Evolutionary conservation across 2,888 invertebrate genomes (phyloP).

Genomic region (Leptopilina drosophilae): DNA sequence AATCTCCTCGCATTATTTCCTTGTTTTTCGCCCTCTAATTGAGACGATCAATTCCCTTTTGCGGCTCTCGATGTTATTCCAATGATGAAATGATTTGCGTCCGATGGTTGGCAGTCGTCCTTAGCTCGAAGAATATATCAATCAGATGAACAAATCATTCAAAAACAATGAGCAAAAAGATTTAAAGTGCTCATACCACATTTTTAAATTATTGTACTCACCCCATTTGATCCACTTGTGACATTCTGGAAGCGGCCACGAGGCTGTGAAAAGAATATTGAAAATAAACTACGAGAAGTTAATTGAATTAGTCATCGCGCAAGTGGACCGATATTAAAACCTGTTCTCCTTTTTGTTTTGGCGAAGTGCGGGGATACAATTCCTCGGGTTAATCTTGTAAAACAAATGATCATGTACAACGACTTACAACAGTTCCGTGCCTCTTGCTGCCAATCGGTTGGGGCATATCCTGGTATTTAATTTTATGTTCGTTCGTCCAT

Average conservation of each 20-base stretch:
- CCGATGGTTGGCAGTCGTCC: slow-evolving; percentile 86
- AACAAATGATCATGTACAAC: neutral
- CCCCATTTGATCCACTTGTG: slow-evolving; percentile 73
- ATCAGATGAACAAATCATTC: neutral
- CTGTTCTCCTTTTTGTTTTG: no score
- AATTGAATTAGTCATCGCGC: neutral
- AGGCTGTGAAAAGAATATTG: slow-evolving; percentile 62
- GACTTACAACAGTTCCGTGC: slow-evolving; percentile 83
- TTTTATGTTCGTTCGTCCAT: slow-evolving; percentile 95
- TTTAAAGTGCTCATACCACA: no score
- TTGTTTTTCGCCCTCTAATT: slow-evolving; percentile 96
- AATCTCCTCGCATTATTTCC: slow-evolving; percentile 97
- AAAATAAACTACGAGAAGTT: slow-evolving; percentile 39
- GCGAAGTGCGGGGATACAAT: no score
- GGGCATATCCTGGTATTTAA: slow-evolving; percentile 98
- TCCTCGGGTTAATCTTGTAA: no score
- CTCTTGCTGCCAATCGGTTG: slow-evolving; percentile 95
- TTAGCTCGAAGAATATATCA: slow-evolving; percentile 70
- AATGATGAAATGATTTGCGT: slow-evolving; percentile 85
- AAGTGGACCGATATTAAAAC: neutral
- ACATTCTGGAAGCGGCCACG: slow-evolving; percentile 73
- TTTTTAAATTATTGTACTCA: slow-evolving; percentile 61
- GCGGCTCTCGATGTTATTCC: slow-evolving; percentile 92
- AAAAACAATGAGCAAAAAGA: neutral
- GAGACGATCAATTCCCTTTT: slow-evolving; percentile 93